Evolutionary conservation across 2,113 vertebrate species (phyloP).

Genomic region (Argyrosomus japonicus): DNA sequence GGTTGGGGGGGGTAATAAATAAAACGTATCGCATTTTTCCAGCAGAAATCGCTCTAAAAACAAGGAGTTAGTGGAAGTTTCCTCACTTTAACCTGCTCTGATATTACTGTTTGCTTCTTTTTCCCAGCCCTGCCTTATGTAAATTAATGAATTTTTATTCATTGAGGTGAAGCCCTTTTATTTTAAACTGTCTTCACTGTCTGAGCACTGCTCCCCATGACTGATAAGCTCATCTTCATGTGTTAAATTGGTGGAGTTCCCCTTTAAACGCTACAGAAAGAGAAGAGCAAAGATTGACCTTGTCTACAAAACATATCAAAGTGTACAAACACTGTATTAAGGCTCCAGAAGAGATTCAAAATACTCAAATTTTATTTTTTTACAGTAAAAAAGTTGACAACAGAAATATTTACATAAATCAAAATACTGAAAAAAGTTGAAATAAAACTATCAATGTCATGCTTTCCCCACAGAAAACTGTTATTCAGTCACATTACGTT

Average conservation of each 20-base stretch:
- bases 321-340: not conserved
- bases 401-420: slow-evolving; percentile 64
- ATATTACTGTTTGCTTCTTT: no score
- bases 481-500: not conserved
- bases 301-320: not conserved
- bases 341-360: slow-evolving; percentile 10
- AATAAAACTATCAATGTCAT: not conserved
- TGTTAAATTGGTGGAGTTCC: not conserved
- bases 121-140: no score
- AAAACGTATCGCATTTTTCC: no score
- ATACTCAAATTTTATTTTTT: slow-evolving; percentile 53
- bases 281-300: no score
- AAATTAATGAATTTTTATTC: no score
- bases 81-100: no score
- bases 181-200: not conserved
- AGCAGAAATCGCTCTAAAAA: no score
- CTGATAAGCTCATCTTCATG: not conserved
- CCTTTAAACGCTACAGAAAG: not conserved
- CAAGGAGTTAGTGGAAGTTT: no score
- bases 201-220: not conserved
- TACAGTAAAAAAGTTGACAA: slow-evolving; percentile 19
- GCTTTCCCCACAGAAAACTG: not conserved
- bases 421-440: slow-evolving; percentile 21
- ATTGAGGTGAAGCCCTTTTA: no score
- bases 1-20: no score